Evolutionary conservation across 1,140 invertebrate species (phyloP).

Genomic region (Leptinotarsa lineolata): DNA sequence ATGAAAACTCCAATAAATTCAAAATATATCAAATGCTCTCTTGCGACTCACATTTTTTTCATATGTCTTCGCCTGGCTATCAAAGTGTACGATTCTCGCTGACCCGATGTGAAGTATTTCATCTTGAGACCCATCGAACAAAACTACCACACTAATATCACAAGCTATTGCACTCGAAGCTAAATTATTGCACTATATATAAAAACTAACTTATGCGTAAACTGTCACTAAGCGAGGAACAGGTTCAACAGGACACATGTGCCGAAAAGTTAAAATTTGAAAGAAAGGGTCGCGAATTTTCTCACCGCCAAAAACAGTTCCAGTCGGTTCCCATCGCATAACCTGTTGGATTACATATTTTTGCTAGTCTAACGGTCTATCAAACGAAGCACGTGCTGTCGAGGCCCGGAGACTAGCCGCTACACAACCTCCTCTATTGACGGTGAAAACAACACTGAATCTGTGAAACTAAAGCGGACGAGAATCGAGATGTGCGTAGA

Average conservation of each 20-base stretch:
- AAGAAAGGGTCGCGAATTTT: slow-evolving; percentile 4
- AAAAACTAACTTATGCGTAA: slow-evolving; percentile 14
- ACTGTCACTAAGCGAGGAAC: background rate
- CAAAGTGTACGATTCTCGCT: slow-evolving; percentile 61
- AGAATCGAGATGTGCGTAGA: slow-evolving; percentile 2
- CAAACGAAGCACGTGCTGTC: background rate
- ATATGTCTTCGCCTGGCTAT: slow-evolving; percentile 60
- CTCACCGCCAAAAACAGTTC: slow-evolving; percentile 2
- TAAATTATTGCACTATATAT: slow-evolving; percentile 11
- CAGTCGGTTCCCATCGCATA: background rate
- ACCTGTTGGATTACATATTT: slow-evolving; percentile 4
- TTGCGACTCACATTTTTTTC: slow-evolving; percentile 58
- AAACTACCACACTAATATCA: slow-evolving; percentile 33
- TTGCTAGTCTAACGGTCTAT: background rate
- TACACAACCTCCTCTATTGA: background rate
- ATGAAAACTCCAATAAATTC: too few species aligned
- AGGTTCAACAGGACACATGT: slow-evolving; percentile 11
- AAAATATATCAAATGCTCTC: too few species aligned
- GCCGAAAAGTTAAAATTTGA: background rate
- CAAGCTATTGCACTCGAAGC: slow-evolving; percentile 33
- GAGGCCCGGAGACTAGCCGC: background rate
- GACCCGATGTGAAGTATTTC: slow-evolving; percentile 59
- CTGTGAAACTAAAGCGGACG: background rate
- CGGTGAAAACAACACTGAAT: background rate
- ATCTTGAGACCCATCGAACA: slow-evolving; percentile 52